Evolutionary conservation across 2,888 invertebrate species (phyloP).

Genomic region (Rotaria magnacalcarata): DNA sequence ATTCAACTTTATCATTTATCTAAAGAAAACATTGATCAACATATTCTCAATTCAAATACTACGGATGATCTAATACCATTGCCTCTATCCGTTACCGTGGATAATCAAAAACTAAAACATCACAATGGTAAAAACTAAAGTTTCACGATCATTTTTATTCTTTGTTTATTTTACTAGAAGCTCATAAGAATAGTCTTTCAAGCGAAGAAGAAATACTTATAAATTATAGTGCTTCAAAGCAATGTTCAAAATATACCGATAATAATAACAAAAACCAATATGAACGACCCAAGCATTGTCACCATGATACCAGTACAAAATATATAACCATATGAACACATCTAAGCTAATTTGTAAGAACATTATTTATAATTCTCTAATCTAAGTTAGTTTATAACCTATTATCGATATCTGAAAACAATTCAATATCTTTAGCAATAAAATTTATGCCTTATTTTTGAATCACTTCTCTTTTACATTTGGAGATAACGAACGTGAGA

Average conservation of each 20-base stretch:
- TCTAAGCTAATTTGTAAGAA: not conserved
- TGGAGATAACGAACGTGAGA: no score
- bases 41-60: not conserved
- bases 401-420: no score
- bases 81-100: no score
- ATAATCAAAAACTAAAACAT: no score
- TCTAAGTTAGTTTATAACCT: no score
- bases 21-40: not conserved
- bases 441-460: no score
- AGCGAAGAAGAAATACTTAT: not conserved
- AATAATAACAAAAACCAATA: not conserved
- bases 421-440: no score
- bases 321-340: not conserved
- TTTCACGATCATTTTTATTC: no score
- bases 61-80: not conserved
- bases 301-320: not conserved
- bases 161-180: not conserved
- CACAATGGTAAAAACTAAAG: no score
- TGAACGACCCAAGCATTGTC: not conserved
- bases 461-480: no score
- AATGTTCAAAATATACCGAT: not conserved
- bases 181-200: not conserved
- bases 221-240: not conserved
- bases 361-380: no score
- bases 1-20: no score